Conservation (phyloP, 2,797 vertebrate species). For the Spheniscus humboldti region DNA sequence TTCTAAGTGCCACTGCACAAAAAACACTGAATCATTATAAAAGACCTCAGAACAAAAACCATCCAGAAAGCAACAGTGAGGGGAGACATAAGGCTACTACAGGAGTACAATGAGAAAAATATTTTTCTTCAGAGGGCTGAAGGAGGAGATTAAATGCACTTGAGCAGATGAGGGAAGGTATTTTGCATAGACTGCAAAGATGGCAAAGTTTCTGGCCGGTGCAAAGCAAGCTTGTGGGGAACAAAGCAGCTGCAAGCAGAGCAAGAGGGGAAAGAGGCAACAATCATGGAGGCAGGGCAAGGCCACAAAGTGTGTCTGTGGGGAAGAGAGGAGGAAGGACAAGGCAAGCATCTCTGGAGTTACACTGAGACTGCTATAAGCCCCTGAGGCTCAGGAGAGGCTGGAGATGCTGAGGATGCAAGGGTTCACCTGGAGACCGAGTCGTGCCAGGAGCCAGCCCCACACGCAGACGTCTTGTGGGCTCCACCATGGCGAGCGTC, state of each 20-base stretch:
- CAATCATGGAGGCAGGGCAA: background rate
- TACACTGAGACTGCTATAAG: background rate
- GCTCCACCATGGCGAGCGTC: background rate
- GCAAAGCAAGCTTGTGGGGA: background rate
- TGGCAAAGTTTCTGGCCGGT: background rate
- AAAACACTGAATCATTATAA: background rate
- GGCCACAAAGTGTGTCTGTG: background rate
- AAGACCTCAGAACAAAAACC: background rate
- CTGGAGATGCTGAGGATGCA: background rate
- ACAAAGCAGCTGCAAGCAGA: background rate
- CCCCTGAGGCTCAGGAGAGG: background rate
- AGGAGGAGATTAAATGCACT: background rate
- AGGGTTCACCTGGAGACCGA: background rate
- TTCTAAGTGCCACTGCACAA: background rate
- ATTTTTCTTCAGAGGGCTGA: background rate
- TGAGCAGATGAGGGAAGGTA: background rate
- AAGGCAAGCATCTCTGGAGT: background rate
- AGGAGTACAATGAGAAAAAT: background rate
- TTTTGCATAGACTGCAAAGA: background rate
- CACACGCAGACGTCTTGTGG: fast-evolving
- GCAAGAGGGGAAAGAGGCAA: background rate
- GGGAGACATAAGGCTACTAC: background rate
- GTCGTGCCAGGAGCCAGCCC: background rate
- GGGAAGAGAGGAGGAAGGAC: background rate
- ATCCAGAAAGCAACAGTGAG: background rate